A percentile compares a stretch with the other conserved stretches of the same genome.
These are phyloP conservation scores for Kuschelorhynchus macadamiae DNA, from an alignment of 2,888 invertebrate species.

Conservation along the genomic window DNA sequence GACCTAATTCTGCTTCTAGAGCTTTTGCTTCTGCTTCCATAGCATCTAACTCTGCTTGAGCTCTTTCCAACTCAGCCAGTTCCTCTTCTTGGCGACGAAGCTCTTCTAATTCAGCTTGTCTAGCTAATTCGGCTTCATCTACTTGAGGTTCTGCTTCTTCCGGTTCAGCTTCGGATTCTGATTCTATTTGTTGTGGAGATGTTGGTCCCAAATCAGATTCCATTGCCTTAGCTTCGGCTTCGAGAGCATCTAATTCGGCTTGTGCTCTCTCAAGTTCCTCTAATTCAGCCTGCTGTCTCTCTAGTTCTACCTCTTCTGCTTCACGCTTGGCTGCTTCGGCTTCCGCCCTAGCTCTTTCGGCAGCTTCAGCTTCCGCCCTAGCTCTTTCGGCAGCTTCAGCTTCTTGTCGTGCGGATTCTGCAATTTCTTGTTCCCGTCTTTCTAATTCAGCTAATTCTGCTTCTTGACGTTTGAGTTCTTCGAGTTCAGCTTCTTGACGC, in stretches of 20 bases:
- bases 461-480: conserved; percentile 72
- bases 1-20: conserved; percentile 46
- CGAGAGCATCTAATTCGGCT: conserved; percentile 61
- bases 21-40: conserved; percentile 56
- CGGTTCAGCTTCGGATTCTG: conserved; percentile 67
- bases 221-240: conserved; percentile 59
- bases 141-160: conserved; percentile 56
- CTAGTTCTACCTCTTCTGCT: conserved; percentile 68
- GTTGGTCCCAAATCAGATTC: conserved; percentile 51
- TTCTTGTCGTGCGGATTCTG: conserved; percentile 67
- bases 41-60: conserved; percentile 57
- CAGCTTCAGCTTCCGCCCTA: conserved; percentile 71
- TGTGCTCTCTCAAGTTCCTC: conserved; percentile 61
- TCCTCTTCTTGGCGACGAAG: conserved; percentile 68
- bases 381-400: conserved; percentile 60
- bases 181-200: conserved; percentile 58
- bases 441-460: conserved; percentile 74
- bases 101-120: conserved; percentile 63
- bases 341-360: conserved; percentile 66
- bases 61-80: conserved; percentile 55
- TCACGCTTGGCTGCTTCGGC: conserved; percentile 73
- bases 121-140: conserved; percentile 43
- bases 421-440: conserved; percentile 73
- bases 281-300: conserved; percentile 61
- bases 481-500: conserved; percentile 76